Conservation (phyloP, 2,888 invertebrate genomes). For the Drymonia ruficornis region DNA sequence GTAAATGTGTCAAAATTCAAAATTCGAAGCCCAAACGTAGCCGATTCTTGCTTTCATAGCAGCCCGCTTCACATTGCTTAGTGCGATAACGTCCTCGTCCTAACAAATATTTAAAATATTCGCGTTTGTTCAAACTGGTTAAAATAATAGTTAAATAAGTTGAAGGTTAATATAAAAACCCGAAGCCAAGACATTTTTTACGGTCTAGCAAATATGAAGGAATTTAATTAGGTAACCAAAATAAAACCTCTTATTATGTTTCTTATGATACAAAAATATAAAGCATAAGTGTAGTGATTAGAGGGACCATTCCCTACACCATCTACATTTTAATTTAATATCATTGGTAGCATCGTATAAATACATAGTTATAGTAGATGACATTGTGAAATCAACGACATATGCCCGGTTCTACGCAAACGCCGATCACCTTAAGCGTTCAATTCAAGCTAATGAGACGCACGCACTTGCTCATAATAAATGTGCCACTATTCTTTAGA, state of each 20-base stretch:
- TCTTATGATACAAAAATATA: no score
- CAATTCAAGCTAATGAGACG: background rate
- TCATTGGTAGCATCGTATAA: no score
- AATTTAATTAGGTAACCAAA: constrained; percentile 14
- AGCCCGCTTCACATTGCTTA: no score
- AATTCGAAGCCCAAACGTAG: no score
- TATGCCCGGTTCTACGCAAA: constrained; percentile 36
- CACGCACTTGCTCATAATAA: background rate
- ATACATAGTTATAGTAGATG: constrained; percentile 22
- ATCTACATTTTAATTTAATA: no score
- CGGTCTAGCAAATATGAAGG: constrained; percentile 27
- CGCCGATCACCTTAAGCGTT: constrained; percentile 18
- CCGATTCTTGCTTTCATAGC: no score
- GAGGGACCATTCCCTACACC: no score
- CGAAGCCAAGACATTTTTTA: constrained; percentile 25
- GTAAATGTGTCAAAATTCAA: no score
- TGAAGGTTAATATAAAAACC: constrained; percentile 21
- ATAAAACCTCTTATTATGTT: no score
- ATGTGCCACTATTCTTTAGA: background rate
- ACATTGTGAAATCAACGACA: constrained; percentile 39
- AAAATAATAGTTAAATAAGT: constrained; percentile 17
- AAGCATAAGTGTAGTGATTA: no score
- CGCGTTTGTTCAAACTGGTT: no score
- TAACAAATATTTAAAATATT: no score
- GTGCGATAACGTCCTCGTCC: background rate